phyloP scores from a whole-genome alignment of 2,888 invertebrate species.

The Apamea epomidion region DNA sequence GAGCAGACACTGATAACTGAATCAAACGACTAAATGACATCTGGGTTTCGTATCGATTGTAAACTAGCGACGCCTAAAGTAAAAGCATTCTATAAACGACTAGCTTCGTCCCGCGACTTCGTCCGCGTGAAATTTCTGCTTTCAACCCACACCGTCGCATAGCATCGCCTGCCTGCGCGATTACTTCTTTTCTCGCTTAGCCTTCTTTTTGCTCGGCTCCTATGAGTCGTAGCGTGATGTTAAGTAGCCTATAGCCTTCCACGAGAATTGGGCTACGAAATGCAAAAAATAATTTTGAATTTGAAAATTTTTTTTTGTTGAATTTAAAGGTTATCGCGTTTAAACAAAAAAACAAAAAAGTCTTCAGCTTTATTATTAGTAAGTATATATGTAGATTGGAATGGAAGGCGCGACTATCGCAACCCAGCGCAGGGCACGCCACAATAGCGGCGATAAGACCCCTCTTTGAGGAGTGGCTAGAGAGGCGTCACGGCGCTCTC shows the following conservation, averaged over 20 bases:
- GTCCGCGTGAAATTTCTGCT: background rate
- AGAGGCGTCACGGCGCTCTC: no score
- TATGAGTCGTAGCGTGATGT: background rate
- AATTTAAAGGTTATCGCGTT: background rate
- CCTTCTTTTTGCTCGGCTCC: background rate
- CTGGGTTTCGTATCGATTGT: slow-evolving; percentile 10
- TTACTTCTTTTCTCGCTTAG: background rate
- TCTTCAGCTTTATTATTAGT: background rate
- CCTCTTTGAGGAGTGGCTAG: no score
- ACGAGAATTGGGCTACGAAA: background rate
- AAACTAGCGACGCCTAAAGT: background rate
- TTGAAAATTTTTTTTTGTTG: no score
- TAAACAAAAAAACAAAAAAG: background rate
- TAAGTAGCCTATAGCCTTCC: background rate
- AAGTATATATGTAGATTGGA: no score
- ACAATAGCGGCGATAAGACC: no score
- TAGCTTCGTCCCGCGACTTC: background rate
- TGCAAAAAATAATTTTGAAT: background rate
- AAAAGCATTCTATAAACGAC: background rate
- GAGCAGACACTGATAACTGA: slow-evolving; percentile 25
- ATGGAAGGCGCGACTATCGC: no score
- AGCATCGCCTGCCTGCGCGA: no score
- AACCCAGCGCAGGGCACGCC: no score
- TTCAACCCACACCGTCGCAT: background rate
- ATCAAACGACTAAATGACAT: slow-evolving; percentile 32